Evolutionary conservation across 1,140 invertebrate species (phyloP), one percentile per base, ranked within the genome.

Genomic region (Hyles vespertilio): DNA sequence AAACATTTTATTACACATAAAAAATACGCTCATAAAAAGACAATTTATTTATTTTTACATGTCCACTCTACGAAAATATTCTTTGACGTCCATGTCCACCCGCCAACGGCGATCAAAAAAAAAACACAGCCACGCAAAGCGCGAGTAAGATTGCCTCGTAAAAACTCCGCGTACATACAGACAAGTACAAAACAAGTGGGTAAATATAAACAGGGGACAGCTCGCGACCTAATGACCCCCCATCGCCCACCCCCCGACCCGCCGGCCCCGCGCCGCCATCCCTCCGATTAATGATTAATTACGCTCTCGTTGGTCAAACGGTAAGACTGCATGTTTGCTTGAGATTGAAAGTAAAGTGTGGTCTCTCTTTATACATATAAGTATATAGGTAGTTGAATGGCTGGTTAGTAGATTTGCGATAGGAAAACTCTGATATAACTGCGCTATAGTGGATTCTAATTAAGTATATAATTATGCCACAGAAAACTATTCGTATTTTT

Each of bases 121-220:
- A 69, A 76, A 22, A 22, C 22, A 78, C 74, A 67, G 67, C 63
- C 75, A 74, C 72, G 79, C 77, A 74, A 61, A 49, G 55, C 68
- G 74, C 77, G 68, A 64, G 72, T 71, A 84, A 84, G 79, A 81
- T 81, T 79, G 72, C 75, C 70, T 75, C 74, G 67, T 80, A 77
- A 79, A 79, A 72, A 54, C 51, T 63, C 36, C 36, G 8, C 4
- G 36, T 40, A 40, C 36, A 40, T 8, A 40, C 36, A 40, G 8
- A 40, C 36, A 40, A 40, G 36, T 40, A 40, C 5, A 8, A 5
- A 40, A 8, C 36, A 40, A 40, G 36, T 40, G 8, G 36, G 36
- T 40, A 40, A 8, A 22, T 22, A 22, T 22, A 22, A 40, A 40
- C 8, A 40, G 36, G 36, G 36, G 36, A 40, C 36, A 40, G 8